phyloP scores from a whole-genome alignment of 2,113 vertebrate genomes.

The Lophochroa leadbeateri region DNA sequence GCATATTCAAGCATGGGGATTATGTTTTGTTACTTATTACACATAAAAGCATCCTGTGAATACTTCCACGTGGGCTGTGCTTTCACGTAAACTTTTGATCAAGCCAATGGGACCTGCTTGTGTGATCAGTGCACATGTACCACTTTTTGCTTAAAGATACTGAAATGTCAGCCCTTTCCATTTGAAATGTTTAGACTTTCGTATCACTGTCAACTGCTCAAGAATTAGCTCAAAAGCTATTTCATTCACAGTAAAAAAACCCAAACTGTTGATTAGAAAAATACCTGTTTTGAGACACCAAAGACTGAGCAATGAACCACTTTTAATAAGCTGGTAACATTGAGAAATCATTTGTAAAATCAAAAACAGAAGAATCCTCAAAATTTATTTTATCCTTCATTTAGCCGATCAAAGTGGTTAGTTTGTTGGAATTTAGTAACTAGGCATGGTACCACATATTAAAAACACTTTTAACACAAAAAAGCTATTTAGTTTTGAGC shows the following conservation, averaged over 20 bases:
- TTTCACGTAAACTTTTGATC: background rate
- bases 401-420: background rate
- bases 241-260: background rate
- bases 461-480: background rate
- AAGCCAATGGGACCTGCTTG: background rate
- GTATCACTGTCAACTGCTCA: background rate
- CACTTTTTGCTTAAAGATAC: background rate
- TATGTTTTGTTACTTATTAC: background rate
- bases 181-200: background rate
- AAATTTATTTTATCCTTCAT: background rate
- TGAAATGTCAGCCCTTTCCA: background rate
- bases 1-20: background rate
- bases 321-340: background rate
- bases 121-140: background rate
- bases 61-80: background rate
- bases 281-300: background rate
- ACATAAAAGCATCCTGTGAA: background rate
- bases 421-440: background rate
- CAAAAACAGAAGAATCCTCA: background rate
- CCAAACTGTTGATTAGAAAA: background rate
- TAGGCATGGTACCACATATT: background rate
- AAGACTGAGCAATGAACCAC: background rate
- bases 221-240: background rate
- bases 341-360: background rate
- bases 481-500: background rate